phyloP scores from a whole-genome alignment of 2,888 invertebrate species.

The Caenorhabditis sp. region DNA sequence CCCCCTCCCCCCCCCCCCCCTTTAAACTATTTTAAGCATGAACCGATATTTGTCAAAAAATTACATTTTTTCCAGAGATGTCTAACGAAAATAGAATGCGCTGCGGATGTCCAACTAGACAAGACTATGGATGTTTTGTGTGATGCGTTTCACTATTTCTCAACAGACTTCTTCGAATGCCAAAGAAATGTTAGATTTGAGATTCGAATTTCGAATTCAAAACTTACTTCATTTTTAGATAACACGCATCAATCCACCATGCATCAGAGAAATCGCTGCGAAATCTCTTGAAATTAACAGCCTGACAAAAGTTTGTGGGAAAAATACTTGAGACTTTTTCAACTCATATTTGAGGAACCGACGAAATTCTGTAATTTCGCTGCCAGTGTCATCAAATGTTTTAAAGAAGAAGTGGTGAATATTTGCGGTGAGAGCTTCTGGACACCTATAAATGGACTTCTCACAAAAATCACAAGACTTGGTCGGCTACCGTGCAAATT shows the following conservation, averaged over 20 bases:
- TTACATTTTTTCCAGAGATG: conserved; percentile 20
- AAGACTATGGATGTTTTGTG: conserved; percentile 20
- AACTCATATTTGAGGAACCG: not conserved
- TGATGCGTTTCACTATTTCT: conserved; percentile 24
- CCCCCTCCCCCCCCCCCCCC: too few relatives aligned
- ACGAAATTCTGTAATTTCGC: not conserved
- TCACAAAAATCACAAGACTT: not conserved
- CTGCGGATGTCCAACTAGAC: conserved; percentile 14
- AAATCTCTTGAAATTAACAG: not conserved
- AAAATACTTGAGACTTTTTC: too few relatives aligned
- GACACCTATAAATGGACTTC: conserved; percentile 5
- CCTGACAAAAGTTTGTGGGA: not conserved
- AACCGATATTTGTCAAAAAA: too few relatives aligned
- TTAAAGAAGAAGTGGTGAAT: conserved; percentile 10
- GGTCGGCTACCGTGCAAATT: not conserved
- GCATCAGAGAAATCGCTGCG: conserved; percentile 16
- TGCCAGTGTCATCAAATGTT: not conserved
- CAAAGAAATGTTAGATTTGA: conserved; percentile 12
- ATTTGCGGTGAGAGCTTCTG: conserved; percentile 26
- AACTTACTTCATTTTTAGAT: conserved; percentile 1
- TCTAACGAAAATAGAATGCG: conserved; percentile 11
- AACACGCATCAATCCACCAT: conserved; percentile 14
- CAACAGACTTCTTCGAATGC: conserved; percentile 21
- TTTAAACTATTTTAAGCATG: too few relatives aligned
- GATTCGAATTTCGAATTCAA: too few relatives aligned